These are phyloP conservation scores for Rhabdomys pumilio DNA, from an alignment of 2,797 vertebrate species.

Conservation along the genomic window DNA sequence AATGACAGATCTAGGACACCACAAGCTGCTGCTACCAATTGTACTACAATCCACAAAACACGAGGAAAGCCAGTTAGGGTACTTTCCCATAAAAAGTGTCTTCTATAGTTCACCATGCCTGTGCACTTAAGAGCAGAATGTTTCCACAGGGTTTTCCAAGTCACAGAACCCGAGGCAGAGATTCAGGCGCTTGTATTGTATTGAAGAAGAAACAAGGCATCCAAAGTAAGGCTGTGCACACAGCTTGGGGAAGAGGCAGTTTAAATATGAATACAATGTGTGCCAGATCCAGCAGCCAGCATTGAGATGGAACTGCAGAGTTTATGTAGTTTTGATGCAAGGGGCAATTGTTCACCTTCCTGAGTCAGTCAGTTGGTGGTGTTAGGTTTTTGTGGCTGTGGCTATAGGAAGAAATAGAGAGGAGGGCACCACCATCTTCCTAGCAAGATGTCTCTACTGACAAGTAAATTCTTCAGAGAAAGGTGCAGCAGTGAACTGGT, in stretches of 20 bases:
- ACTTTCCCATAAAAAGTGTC: neutral
- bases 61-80: neutral
- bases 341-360: fast-evolving
- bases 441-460: neutral
- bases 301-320: neutral
- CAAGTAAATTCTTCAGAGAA: neutral
- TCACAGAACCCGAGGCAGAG: neutral
- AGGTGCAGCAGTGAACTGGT: neutral
- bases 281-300: neutral
- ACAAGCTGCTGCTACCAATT: neutral
- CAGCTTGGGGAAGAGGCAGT: neutral
- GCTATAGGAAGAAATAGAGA: neutral
- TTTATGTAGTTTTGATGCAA: neutral
- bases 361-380: neutral
- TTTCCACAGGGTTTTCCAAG: neutral
- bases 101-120: neutral
- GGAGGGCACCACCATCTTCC: neutral
- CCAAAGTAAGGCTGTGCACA: fast-evolving
- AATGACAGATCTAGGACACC: neutral
- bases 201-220: neutral
- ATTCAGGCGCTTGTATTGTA: neutral
- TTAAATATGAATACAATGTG: neutral
- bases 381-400: neutral
- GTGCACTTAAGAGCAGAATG: neutral
- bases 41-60: neutral